Conservation (phyloP, 1,140 invertebrate species). For the Adelges cooleyi region DNA sequence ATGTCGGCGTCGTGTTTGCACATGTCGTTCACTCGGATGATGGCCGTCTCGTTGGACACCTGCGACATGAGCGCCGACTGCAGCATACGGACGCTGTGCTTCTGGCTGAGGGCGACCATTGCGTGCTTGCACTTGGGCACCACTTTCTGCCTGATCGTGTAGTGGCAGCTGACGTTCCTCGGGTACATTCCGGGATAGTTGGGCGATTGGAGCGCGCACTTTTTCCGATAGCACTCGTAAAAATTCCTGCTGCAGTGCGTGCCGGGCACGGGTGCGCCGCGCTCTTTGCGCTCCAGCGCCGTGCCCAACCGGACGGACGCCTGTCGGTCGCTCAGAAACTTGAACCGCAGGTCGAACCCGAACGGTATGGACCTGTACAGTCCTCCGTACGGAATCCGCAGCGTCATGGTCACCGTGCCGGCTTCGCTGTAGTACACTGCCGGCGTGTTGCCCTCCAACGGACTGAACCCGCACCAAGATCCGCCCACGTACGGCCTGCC, state of each 20-base stretch:
- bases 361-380: slow-evolving; percentile 47
- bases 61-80: not conserved
- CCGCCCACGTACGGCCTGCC: slow-evolving; percentile 69
- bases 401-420: slow-evolving; percentile 64
- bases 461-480: slow-evolving; percentile 67
- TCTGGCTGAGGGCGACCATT: slow-evolving; percentile 66
- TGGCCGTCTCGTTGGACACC: not conserved
- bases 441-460: slow-evolving; percentile 41
- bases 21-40: slow-evolving; percentile 64
- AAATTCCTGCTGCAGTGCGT: slow-evolving; percentile 78
- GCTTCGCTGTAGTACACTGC: slow-evolving; percentile 78
- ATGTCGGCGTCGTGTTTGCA: slow-evolving; percentile 69
- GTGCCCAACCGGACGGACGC: slow-evolving; percentile 66
- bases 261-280: slow-evolving; percentile 63
- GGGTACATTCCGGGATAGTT: slow-evolving; percentile 88
- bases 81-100: not conserved
- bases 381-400: slow-evolving; percentile 56
- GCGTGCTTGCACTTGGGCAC: slow-evolving; percentile 77
- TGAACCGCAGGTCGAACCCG: slow-evolving; percentile 62
- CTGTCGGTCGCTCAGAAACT: slow-evolving; percentile 57
- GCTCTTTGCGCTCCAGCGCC: slow-evolving; percentile 55
- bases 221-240: slow-evolving; percentile 72
- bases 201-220: slow-evolving; percentile 71
- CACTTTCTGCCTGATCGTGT: slow-evolving; percentile 65
- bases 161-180: slow-evolving; percentile 70